Evolutionary conservation across 2,113 vertebrate species (phyloP).

Genomic region (Murina feae): DNA sequence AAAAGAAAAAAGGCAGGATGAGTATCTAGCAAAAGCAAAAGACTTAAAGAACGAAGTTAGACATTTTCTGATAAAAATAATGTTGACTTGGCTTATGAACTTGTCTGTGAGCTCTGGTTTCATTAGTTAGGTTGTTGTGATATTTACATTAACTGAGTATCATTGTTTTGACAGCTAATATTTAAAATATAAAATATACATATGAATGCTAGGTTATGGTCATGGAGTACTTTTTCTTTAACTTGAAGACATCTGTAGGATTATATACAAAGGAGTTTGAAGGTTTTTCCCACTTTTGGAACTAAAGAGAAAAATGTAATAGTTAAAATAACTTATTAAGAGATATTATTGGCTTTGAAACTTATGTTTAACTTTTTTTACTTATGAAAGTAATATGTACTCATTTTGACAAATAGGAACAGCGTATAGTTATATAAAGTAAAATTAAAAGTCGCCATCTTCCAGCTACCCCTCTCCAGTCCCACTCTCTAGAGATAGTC

Average conservation of each 20-base stretch:
- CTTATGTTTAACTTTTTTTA: not conserved
- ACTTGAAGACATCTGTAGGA: not conserved
- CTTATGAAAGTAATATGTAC: not conserved
- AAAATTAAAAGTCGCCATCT: not conserved
- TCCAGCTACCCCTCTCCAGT: not conserved
- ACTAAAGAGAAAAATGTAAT: not conserved
- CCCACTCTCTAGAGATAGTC: not conserved
- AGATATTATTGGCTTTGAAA: not conserved
- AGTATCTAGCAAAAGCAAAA: not conserved
- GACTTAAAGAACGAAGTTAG: not conserved
- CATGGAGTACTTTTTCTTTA: not conserved
- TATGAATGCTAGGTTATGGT: not conserved
- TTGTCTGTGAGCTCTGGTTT: conserved; percentile 16
- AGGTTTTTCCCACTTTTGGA: not conserved
- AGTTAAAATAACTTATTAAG: not conserved
- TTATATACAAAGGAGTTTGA: not conserved
- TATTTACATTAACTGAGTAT: not conserved
- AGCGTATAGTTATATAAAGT: not conserved
- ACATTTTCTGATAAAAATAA: not conserved
- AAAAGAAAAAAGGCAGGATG: not conserved
- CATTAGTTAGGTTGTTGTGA: not conserved
- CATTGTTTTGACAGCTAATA: not conserved
- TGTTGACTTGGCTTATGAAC: not conserved
- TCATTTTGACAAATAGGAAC: not conserved
- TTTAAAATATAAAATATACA: not conserved